A percentile compares a stretch with the other conserved stretches of the same genome.
These are phyloP conservation scores for Turdus rufiventris DNA, from an alignment of 2,113 vertebrate genomes.

Conservation along the genomic window DNA sequence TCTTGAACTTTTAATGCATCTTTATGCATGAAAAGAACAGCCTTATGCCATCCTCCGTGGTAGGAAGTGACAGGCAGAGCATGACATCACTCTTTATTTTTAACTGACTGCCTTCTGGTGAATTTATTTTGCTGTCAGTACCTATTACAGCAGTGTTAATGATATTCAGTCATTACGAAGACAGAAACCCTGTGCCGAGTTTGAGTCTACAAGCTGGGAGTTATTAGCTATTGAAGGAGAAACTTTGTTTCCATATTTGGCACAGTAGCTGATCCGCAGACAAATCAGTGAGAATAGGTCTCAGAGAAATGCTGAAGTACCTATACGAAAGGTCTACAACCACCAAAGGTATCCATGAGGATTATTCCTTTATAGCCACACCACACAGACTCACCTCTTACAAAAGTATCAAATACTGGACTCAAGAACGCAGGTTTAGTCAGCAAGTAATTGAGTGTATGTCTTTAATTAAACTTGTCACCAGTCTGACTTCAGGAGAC, in stretches of 20 bases:
- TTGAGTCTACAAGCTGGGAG: background rate
- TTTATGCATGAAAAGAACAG: background rate
- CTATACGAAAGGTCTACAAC: background rate
- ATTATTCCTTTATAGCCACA: background rate
- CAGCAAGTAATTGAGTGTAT: background rate
- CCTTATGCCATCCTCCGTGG: conserved; percentile 17
- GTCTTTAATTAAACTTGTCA: background rate
- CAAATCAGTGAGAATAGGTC: background rate
- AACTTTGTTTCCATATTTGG: background rate
- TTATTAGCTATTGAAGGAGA: background rate
- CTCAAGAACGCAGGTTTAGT: background rate
- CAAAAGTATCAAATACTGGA: background rate
- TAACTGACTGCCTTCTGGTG: conserved; percentile 20
- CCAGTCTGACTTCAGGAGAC: background rate
- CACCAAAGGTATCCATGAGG: background rate
- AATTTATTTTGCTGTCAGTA: conserved; percentile 16
- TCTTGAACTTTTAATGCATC: background rate
- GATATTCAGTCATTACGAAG: background rate
- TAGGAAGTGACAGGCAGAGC: conserved; percentile 39
- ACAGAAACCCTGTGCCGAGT: background rate
- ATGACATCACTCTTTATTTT: conserved; percentile 57
- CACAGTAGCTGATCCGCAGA: background rate
- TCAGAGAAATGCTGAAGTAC: background rate
- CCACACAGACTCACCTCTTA: background rate
- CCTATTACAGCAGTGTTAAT: background rate